Evolutionary conservation across 2,113 vertebrate species (phyloP).

Genomic region (Ceratotherium simum): DNA sequence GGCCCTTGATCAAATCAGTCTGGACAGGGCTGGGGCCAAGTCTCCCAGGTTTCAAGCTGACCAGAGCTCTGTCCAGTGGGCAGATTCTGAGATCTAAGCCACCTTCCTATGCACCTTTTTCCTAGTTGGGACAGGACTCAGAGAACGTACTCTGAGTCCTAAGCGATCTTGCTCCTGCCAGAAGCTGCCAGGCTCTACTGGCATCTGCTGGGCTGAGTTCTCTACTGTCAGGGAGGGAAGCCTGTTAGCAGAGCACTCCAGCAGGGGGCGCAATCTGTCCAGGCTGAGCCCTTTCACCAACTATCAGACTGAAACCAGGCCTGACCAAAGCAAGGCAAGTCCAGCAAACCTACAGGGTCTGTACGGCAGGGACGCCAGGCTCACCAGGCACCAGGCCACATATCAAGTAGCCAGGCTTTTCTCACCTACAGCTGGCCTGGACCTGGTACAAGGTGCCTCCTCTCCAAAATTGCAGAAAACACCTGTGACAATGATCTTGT

Average conservation of each 20-base stretch:
- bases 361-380: neutral
- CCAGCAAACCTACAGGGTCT: neutral
- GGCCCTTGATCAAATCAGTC: neutral
- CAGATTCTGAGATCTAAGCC: neutral
- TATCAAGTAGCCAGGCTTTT: neutral
- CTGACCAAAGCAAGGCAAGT: neutral
- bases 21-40: neutral
- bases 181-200: neutral
- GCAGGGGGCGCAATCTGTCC: slow-evolving; percentile 34
- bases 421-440: neutral
- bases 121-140: neutral
- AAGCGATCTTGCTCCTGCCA: neutral
- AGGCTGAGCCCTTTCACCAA: neutral
- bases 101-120: neutral
- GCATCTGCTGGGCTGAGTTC: neutral
- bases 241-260: neutral
- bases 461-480: neutral
- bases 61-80: neutral
- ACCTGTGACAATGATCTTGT: neutral
- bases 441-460: neutral
- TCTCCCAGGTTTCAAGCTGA: neutral
- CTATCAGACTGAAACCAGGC: neutral
- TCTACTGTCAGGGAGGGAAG: neutral
- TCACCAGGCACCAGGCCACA: neutral
- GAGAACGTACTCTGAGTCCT: neutral